A percentile compares a stretch with the other conserved stretches of the same genome.
phyloP scores from a whole-genome alignment of 2,888 invertebrate species.

The Callosobruchus maculatus region DNA sequence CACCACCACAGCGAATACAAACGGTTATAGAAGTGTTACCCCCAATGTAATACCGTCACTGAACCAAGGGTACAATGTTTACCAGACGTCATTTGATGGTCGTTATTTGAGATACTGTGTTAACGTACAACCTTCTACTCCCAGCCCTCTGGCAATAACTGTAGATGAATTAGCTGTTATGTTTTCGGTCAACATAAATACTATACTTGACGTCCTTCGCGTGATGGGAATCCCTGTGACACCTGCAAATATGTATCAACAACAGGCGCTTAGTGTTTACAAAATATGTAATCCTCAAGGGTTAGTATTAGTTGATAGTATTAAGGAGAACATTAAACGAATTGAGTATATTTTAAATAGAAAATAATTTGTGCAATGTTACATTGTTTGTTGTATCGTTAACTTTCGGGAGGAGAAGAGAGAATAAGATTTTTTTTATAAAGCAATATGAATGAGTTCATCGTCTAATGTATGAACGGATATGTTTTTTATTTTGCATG shows the following conservation, averaged over 20 bases:
- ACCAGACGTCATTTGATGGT: not conserved
- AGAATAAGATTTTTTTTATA: not conserved
- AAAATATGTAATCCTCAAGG: not conserved
- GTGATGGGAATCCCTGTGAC: conserved; percentile 1
- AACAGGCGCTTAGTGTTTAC: not conserved
- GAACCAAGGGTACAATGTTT: not conserved
- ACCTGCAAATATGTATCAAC: not conserved
- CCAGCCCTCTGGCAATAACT: not conserved
- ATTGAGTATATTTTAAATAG: not conserved
- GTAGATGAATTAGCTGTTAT: conserved; percentile 5
- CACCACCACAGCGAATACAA: not conserved
- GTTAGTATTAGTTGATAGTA: not conserved
- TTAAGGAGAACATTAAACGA: not conserved
- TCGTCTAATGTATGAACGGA: not conserved
- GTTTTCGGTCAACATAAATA: not conserved
- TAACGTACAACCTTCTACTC: conserved; percentile 6
- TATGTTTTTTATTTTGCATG: not conserved
- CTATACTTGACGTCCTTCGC: conserved; percentile 1
- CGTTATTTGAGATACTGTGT: not conserved
- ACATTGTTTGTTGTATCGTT: not conserved
- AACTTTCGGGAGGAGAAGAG: not conserved
- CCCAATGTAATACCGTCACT: not conserved
- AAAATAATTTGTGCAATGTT: not conserved
- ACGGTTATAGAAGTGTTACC: not conserved
- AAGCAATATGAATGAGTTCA: not conserved